Evolutionary conservation across 2,797 vertebrate genomes (phyloP).

Genomic region (Cichlasoma orientale): DNA sequence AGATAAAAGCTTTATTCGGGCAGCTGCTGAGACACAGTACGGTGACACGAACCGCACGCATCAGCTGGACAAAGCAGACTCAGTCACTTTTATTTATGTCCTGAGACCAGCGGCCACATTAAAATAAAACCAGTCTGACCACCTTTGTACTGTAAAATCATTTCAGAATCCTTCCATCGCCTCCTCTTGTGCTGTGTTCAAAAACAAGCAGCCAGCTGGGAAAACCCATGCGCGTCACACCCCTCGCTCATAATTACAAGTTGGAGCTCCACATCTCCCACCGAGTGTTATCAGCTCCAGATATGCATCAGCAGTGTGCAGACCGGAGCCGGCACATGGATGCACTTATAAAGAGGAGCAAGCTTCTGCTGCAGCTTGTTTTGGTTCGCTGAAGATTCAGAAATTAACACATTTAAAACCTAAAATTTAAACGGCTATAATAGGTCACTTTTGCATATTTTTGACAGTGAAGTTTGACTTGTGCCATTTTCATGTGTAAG

Average conservation of each 20-base stretch:
- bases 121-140: not conserved
- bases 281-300: not conserved
- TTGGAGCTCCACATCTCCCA: not conserved
- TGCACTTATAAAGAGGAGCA: not conserved
- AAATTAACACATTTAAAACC: not conserved
- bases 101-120: not conserved
- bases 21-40: not conserved
- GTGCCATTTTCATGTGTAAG: no score
- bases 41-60: not conserved
- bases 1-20: not conserved
- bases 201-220: slow-evolving; percentile 20
- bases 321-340: not conserved
- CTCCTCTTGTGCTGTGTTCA: not conserved
- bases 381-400: not conserved
- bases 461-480: no score
- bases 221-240: slow-evolving; percentile 23
- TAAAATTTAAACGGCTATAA: no score
- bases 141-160: not conserved
- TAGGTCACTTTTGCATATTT: no score
- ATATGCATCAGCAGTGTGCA: not conserved
- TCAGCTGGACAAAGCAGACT: not conserved
- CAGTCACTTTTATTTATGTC: not conserved
- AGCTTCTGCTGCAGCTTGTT: not conserved
- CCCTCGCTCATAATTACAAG: slow-evolving; percentile 30
- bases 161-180: not conserved